These are phyloP conservation scores for Lithosia quadra DNA, from an alignment of 2,888 invertebrate genomes.

Conservation along the genomic window DNA sequence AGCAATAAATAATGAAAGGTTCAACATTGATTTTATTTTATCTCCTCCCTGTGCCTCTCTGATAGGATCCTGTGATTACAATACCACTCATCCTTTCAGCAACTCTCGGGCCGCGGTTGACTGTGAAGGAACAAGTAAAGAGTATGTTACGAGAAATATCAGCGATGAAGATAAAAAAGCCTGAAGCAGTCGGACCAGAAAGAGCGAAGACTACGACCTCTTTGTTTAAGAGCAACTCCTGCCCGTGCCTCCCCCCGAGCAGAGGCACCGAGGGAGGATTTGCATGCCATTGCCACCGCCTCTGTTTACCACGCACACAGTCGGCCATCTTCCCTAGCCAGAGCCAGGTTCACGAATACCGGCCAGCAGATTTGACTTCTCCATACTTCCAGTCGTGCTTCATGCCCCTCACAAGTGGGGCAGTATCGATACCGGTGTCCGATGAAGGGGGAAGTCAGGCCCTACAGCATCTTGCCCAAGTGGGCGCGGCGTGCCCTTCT, in stretches of 20 bases:
- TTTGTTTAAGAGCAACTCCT: constrained; percentile 57
- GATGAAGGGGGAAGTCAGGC: background rate
- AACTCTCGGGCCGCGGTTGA: constrained; percentile 60
- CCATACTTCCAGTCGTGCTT: constrained; percentile 30
- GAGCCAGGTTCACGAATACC: constrained; percentile 13
- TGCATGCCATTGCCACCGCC: background rate
- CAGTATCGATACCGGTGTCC: constrained; percentile 2
- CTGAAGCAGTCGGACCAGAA: constrained; percentile 30
- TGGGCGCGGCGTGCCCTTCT: constrained; percentile 15
- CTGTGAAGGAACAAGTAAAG: constrained; percentile 56
- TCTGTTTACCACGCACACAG: constrained; percentile 35
- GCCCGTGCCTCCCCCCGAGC: constrained; percentile 49
- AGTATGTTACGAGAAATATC: constrained; percentile 49
- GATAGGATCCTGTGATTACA: constrained; percentile 60
- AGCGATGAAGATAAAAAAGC: constrained; percentile 45
- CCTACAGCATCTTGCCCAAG: constrained; percentile 12
- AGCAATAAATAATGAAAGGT: constrained; percentile 50
- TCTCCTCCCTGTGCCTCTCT: constrained; percentile 16
- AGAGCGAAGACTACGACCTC: constrained; percentile 23
- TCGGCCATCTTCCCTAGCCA: constrained; percentile 44
- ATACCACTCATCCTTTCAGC: constrained; percentile 75
- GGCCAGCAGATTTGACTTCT: constrained; percentile 1
- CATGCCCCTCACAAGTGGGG: constrained; percentile 12
- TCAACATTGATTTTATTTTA: constrained; percentile 49
- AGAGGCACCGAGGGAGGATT: constrained; percentile 13